Evolutionary conservation across 2,113 vertebrate genomes (phyloP).

Genomic region (Orthonyx spaldingii): DNA sequence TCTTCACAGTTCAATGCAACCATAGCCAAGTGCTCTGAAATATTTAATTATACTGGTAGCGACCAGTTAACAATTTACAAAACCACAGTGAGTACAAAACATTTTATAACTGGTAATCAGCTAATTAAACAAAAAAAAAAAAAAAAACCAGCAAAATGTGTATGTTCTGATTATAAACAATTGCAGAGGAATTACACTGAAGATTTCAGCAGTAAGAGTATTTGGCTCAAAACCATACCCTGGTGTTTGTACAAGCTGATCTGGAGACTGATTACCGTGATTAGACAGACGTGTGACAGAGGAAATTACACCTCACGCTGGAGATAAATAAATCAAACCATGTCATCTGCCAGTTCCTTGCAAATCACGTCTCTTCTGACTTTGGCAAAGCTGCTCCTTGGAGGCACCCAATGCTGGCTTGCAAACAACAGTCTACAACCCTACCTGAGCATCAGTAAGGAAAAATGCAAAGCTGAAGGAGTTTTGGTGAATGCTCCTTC

Average conservation of each 20-base stretch:
- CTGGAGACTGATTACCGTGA: constrained; percentile 34
- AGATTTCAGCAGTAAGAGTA: constrained; percentile 20
- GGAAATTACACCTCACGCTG: neutral
- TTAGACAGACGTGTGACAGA: constrained; percentile 39
- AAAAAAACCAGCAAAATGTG: constrained; percentile 56
- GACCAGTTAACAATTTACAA: constrained; percentile 77
- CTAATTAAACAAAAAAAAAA: constrained; percentile 69
- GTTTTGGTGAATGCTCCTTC: neutral
- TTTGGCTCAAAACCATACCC: constrained; percentile 23
- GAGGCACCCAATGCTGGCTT: neutral
- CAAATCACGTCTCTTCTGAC: neutral
- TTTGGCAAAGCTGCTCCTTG: neutral
- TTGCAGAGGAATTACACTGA: constrained; percentile 35
- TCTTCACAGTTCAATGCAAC: constrained; percentile 83
- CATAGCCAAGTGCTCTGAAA: constrained; percentile 74
- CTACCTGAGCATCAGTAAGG: neutral
- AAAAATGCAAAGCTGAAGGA: rapidly evolving
- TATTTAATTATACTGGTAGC: constrained; percentile 81
- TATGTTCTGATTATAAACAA: constrained; percentile 70
- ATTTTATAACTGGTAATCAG: constrained; percentile 76
- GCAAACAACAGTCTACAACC: neutral
- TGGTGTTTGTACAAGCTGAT: constrained; percentile 44
- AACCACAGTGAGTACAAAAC: constrained; percentile 65
- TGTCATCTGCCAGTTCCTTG: neutral
- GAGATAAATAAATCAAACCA: constrained; percentile 17